Percentiles rank a stretch among this genome's conserved stretches.
These are phyloP conservation scores for Petrophora chlorosata DNA, from an alignment of 2,888 invertebrate species.

Conservation along the genomic window DNA sequence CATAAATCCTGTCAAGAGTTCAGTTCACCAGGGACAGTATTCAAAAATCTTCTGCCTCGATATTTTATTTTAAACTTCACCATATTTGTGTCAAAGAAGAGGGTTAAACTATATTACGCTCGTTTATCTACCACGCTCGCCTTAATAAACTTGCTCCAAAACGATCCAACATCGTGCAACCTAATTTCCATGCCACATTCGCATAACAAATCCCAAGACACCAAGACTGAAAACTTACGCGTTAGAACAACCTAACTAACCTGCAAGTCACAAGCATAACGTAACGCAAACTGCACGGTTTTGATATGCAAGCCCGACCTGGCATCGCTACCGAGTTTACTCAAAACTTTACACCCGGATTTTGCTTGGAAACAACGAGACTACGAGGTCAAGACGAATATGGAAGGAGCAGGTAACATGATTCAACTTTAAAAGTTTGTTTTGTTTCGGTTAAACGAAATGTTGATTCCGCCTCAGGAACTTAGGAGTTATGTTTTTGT, in stretches of 20 bases:
- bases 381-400: conserved; percentile 20
- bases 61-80: no score
- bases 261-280: not conserved
- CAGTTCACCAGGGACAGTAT: no score
- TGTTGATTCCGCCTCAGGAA: conserved; percentile 6
- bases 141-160: not conserved
- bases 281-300: conserved; percentile 12
- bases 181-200: not conserved
- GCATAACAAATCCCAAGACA: not conserved
- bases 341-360: conserved; percentile 7
- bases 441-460: conserved; percentile 19
- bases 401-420: conserved; percentile 17
- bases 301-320: conserved; percentile 53
- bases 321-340: conserved; percentile 26
- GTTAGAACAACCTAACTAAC: not conserved
- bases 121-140: no score
- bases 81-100: no score
- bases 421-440: conserved; percentile 17
- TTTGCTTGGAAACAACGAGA: conserved; percentile 11
- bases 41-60: no score
- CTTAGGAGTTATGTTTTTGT: conserved; percentile 15
- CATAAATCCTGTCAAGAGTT: no score
- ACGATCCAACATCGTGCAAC: not conserved
- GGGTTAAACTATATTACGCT: no score
- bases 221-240: conserved; percentile 1